Conservation (phyloP, 2,113 vertebrate genomes). For the Rhabdomys dilectus region DNA sequence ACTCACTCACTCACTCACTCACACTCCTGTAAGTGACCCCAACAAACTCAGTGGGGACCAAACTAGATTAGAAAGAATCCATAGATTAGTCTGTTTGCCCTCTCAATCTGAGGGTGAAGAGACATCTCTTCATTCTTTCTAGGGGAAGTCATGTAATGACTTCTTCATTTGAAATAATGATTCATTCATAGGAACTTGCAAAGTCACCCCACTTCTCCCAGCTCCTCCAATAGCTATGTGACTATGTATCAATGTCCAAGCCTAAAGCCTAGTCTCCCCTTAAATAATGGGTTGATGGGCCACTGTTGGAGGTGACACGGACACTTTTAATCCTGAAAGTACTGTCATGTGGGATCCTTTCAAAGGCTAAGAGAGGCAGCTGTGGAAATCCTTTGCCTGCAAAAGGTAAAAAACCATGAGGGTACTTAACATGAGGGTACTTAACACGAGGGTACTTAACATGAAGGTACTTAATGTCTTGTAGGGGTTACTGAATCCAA, state of each 20-base stretch:
- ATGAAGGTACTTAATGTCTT: no score
- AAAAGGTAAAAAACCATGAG: not conserved
- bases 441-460: no score
- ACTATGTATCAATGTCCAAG: not conserved
- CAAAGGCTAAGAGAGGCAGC: not conserved
- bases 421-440: accelerated
- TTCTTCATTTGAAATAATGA: not conserved
- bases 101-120: not conserved
- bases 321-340: not conserved
- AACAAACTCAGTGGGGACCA: not conserved
- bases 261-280: not conserved
- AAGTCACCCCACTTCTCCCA: accelerated
- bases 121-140: not conserved
- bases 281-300: not conserved
- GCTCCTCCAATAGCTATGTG: accelerated
- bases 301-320: not conserved
- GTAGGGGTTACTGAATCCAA: not conserved
- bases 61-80: not conserved
- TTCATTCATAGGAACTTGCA: no score
- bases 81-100: not conserved
- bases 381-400: not conserved
- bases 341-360: not conserved
- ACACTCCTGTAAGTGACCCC: not conserved
- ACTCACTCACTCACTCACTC: no score
- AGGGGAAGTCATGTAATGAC: not conserved